Conservation (phyloP, 2,113 vertebrate species). For the zebrafish (Danio rerio) region GRCz12tu NC_133182.1:30557001-30557500, state of each 20-base stretch:
- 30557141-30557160: background rate
- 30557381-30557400: slow-evolving; percentile 41
- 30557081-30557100: background rate
- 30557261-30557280: slow-evolving; percentile 44
- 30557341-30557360: slow-evolving; percentile 31
- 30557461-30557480: background rate
- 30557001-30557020: no score
- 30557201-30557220: background rate
- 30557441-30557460: background rate
- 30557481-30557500: slow-evolving; percentile 34
- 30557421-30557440: slow-evolving; percentile 14
- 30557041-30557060: no score
- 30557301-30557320: slow-evolving; percentile 50
- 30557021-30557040: no score
- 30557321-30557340: slow-evolving; percentile 29
- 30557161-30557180: background rate
- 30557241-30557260: background rate
- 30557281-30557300: slow-evolving; percentile 48
- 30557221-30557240: slow-evolving; percentile 3
- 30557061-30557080: background rate
- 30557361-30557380: slow-evolving; percentile 29
- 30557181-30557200: background rate
- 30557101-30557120: background rate
- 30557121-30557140: background rate
- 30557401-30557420: slow-evolving; percentile 20